These are phyloP conservation scores for Lysandra coridon DNA, from an alignment of 2,888 invertebrate species.

Conservation along the genomic window DNA sequence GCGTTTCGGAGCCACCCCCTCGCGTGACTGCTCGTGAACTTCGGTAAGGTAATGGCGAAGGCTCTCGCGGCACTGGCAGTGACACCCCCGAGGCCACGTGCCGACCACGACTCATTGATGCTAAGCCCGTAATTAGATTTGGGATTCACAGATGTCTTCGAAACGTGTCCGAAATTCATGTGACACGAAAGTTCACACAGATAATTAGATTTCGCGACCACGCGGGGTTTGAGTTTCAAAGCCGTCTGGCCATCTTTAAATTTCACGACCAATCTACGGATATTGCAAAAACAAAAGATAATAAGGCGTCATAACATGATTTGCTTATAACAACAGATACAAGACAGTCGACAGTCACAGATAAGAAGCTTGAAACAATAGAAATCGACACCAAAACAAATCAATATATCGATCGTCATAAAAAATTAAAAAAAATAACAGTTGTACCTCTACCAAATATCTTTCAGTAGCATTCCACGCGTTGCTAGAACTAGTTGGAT, in stretches of 20 bases:
- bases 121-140: conserved; percentile 30
- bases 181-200: conserved; percentile 4
- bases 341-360: not conserved
- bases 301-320: not conserved
- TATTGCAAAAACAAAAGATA: not conserved
- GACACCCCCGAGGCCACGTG: conserved; percentile 36
- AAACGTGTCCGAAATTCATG: conserved; percentile 12
- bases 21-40: conserved; percentile 48
- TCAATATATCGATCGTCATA: not conserved
- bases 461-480: not conserved
- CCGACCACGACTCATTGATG: not conserved
- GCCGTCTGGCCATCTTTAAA: not conserved
- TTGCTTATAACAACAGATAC: not conserved
- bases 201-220: conserved; percentile 12
- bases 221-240: not conserved
- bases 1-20: conserved; percentile 41
- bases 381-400: not conserved
- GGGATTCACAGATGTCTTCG: conserved; percentile 8
- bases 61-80: conserved; percentile 52
- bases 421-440: too few species aligned
- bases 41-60: conserved; percentile 47
- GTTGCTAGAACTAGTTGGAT: not conserved
- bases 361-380: not conserved
- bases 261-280: not conserved
- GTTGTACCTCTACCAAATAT: not conserved